Evolutionary conservation across 2,888 invertebrate species (phyloP).

Genomic region (Nematopogon swammerdamellus): DNA sequence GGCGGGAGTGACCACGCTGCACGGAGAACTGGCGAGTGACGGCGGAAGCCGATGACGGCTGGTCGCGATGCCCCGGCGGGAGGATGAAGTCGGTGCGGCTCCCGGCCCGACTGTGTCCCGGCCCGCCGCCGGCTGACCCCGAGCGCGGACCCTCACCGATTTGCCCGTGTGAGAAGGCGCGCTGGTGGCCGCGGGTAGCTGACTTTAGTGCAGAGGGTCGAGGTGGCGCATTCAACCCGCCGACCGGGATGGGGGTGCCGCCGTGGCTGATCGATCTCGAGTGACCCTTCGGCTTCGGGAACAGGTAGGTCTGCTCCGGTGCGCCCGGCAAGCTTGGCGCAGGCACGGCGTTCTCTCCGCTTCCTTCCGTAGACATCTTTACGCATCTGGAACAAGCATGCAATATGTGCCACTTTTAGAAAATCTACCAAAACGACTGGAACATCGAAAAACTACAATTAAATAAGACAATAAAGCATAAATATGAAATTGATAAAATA

Average conservation of each 20-base stretch:
- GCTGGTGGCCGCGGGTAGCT: conserved; percentile 71
- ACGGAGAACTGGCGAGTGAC: conserved; percentile 47
- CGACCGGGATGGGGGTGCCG: conserved; percentile 53
- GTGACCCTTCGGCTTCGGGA: conserved; percentile 62
- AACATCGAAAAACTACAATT: not conserved
- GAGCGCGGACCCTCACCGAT: conserved; percentile 61
- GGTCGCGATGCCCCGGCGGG: conserved; percentile 81
- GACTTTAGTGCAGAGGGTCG: conserved; percentile 72
- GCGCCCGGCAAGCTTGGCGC: conserved; percentile 49
- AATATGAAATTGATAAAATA: not conserved
- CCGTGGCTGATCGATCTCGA: conserved; percentile 85
- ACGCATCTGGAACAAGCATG: conserved; percentile 49
- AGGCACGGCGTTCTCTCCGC: conserved; percentile 55
- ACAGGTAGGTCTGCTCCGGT: conserved; percentile 51
- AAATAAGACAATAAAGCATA: not conserved
- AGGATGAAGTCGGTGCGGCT: conserved; percentile 88
- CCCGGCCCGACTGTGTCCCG: conserved; percentile 76
- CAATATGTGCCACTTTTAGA: not conserved
- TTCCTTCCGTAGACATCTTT: conserved; percentile 67
- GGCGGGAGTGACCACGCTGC: conserved; percentile 73
- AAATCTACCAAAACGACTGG: not conserved
- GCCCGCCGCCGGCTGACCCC: conserved; percentile 28
- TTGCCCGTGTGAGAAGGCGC: conserved; percentile 85
- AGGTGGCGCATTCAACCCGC: conserved; percentile 32
- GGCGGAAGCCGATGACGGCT: conserved; percentile 35